These are phyloP conservation scores for Alloplasta piceator DNA, from an alignment of 2,888 invertebrate genomes.

Conservation along the genomic window DNA sequence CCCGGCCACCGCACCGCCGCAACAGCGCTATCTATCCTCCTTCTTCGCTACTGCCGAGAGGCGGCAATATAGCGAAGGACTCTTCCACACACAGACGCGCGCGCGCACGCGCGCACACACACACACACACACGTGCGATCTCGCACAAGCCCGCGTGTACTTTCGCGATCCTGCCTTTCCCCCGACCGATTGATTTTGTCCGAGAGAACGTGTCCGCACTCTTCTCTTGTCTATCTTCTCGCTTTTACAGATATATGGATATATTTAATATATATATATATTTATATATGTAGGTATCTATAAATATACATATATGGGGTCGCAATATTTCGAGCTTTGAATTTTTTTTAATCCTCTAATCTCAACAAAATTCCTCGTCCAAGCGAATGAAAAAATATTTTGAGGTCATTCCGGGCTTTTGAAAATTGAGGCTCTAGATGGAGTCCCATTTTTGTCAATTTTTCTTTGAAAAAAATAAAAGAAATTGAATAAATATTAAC, in stretches of 20 bases:
- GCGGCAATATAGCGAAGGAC: not conserved
- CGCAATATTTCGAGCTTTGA: too few species aligned
- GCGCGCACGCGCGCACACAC: not conserved
- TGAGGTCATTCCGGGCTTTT: too few species aligned
- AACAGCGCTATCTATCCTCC: not conserved
- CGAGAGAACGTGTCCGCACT: conserved; percentile 51
- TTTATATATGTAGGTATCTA: too few species aligned
- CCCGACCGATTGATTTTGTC: conserved; percentile 64
- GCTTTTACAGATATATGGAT: conserved; percentile 6
- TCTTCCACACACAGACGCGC: not conserved
- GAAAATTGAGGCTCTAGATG: too few species aligned
- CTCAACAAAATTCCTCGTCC: too few species aligned
- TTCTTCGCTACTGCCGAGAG: not conserved
- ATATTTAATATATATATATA: too few species aligned
- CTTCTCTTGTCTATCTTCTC: conserved; percentile 40
- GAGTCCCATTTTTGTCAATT: too few species aligned
- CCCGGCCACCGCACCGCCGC: not conserved
- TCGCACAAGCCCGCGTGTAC: conserved; percentile 22
- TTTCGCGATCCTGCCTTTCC: conserved; percentile 42
- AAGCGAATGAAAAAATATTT: too few species aligned
- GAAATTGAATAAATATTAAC: too few species aligned
- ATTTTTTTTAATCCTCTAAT: too few species aligned
- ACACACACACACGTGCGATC: not conserved
- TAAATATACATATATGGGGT: too few species aligned
- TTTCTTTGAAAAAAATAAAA: too few species aligned